Conservation (phyloP, 2,113 vertebrate genomes). For the Pleuronectes platessa region DNA sequence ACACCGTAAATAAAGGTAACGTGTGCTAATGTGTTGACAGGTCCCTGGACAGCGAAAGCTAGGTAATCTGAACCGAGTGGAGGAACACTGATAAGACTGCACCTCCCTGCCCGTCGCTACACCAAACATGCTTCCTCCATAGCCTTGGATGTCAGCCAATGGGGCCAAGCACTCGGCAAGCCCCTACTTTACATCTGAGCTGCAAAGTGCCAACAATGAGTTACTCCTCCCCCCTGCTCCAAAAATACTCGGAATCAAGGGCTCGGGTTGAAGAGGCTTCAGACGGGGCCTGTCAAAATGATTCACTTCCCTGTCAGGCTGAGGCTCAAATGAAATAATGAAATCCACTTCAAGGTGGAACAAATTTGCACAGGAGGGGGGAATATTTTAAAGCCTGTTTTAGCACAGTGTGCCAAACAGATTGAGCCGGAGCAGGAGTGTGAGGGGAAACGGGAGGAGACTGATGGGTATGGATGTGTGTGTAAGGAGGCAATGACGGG, state of each 20-base stretch:
- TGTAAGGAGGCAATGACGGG: conserved; percentile 58
- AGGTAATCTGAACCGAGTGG: conserved; percentile 74
- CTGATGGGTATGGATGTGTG: conserved; percentile 61
- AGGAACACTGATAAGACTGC: conserved; percentile 76
- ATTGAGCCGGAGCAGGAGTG: conserved; percentile 67
- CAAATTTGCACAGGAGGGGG: conserved; percentile 81
- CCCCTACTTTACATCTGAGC: conserved; percentile 73
- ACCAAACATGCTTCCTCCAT: conserved; percentile 66
- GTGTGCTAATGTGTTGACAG: conserved; percentile 66
- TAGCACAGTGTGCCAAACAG: conserved; percentile 73
- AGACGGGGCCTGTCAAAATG: conserved; percentile 83
- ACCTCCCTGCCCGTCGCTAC: conserved; percentile 59
- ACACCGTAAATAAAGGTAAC: conserved; percentile 44
- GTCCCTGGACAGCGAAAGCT: conserved; percentile 56
- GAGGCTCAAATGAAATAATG: conserved; percentile 84
- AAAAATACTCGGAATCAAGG: conserved; percentile 83
- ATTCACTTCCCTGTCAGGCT: conserved; percentile 85
- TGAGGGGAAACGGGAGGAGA: conserved; percentile 57
- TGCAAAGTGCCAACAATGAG: conserved; percentile 72
- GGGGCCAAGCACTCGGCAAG: conserved; percentile 64
- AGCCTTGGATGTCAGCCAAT: conserved; percentile 78
- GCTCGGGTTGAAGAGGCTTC: conserved; percentile 80
- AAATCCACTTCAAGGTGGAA: conserved; percentile 86
- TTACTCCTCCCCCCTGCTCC: conserved; percentile 75
- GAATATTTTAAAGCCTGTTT: conserved; percentile 81